These are phyloP conservation scores for Globia sparganii DNA, from an alignment of 2,888 invertebrate species.

Conservation along the genomic window DNA sequence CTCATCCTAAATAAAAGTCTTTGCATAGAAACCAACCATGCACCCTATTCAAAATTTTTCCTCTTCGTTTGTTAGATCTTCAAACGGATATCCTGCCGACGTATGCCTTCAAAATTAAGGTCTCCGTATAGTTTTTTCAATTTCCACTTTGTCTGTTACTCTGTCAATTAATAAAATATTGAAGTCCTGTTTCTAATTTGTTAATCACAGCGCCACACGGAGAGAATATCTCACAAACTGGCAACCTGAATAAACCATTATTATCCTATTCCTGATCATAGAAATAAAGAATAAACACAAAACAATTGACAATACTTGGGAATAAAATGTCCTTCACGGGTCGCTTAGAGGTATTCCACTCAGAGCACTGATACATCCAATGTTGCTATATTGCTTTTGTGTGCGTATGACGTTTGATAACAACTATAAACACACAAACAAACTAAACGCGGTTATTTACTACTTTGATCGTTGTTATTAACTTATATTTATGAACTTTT, in stretches of 20 bases:
- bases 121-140: not conserved
- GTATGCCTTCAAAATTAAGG: not conserved
- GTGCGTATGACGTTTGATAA: slow-evolving; percentile 58
- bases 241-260: not conserved
- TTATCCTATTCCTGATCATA: slow-evolving; percentile 4
- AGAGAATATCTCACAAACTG: not conserved
- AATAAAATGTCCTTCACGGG: slow-evolving; percentile 64
- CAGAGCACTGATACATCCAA: no score
- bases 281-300: slow-evolving; percentile 16
- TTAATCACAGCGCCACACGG: not conserved
- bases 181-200: not conserved
- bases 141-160: not conserved
- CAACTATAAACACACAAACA: slow-evolving; percentile 13
- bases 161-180: not conserved
- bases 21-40: not conserved
- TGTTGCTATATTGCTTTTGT: slow-evolving; percentile 21
- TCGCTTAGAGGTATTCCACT: no score
- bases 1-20: not conserved
- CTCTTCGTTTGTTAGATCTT: not conserved
- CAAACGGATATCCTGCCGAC: not conserved
- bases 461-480: slow-evolving; percentile 7
- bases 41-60: no score
- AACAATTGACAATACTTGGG: slow-evolving; percentile 51
- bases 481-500: not conserved
- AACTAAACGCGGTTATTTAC: slow-evolving; percentile 17